phyloP scores from a whole-genome alignment of 2,888 invertebrate genomes.

The Chymomyza caudatula region DNA sequence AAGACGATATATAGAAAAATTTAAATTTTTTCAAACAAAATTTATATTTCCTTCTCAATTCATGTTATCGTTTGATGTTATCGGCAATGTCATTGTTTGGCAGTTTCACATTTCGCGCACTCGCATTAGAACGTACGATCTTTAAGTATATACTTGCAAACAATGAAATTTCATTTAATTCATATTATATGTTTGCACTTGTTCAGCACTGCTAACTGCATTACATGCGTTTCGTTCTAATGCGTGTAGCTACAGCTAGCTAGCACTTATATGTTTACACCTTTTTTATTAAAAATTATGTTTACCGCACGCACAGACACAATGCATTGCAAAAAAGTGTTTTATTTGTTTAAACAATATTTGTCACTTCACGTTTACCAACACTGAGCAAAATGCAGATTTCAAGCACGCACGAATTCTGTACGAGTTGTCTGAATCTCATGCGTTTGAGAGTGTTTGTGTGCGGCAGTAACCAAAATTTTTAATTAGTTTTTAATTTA shows the following conservation, averaged over 20 bases:
- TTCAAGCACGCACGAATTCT: conserved; percentile 67
- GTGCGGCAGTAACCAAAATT: conserved; percentile 39
- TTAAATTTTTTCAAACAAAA: too few species aligned
- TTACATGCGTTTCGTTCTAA: conserved; percentile 54
- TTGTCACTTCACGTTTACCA: not conserved
- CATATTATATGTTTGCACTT: conserved; percentile 6
- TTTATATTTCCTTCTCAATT: too few species aligned
- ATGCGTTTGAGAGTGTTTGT: conserved; percentile 69
- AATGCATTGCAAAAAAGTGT: conserved; percentile 72
- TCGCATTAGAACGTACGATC: conserved; percentile 54
- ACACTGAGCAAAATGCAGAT: conserved; percentile 72
- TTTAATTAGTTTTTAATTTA: conserved; percentile 44
- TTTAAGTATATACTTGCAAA: conserved; percentile 17
- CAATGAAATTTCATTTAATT: conserved; percentile 35
- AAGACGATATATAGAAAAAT: too few species aligned
- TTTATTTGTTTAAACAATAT: not conserved
- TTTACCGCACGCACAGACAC: conserved; percentile 69
- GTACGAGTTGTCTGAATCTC: conserved; percentile 77
- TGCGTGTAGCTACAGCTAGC: conserved; percentile 53
- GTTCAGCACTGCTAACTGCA: conserved; percentile 26
- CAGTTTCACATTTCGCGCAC: conserved; percentile 52
- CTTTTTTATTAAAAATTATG: conserved; percentile 49
- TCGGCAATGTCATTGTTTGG: too few species aligned
- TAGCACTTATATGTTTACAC: conserved; percentile 27
- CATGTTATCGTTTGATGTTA: too few species aligned